Evolutionary conservation across 2,888 invertebrate genomes (phyloP).

Genomic region (Rutpela maculata): DNA sequence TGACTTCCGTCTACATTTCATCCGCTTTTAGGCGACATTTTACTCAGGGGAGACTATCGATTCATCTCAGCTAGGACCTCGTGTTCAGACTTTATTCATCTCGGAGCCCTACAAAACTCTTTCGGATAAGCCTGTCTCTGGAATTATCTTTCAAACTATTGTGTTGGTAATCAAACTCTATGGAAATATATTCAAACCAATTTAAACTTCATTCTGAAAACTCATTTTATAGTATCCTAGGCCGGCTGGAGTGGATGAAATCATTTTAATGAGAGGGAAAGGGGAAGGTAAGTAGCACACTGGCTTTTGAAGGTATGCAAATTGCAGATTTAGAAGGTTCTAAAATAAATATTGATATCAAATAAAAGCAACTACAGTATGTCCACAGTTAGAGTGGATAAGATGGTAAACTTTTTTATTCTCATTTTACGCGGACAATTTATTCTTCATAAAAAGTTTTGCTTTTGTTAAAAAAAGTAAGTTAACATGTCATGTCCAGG

Average conservation of each 20-base stretch:
- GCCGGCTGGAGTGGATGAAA: background rate
- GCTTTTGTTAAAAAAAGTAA: no score
- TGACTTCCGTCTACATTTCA: background rate
- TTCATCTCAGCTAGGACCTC: slow-evolving; percentile 1
- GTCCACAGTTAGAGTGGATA: no score
- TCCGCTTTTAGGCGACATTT: background rate
- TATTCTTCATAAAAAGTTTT: no score
- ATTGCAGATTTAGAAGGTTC: no score
- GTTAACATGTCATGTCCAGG: no score
- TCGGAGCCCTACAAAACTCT: background rate
- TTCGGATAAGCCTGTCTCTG: background rate
- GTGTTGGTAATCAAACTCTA: slow-evolving; percentile 3
- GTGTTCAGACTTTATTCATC: slow-evolving; percentile 3
- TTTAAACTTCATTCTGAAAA: slow-evolving; percentile 1
- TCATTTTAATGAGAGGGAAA: background rate
- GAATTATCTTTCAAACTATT: slow-evolving; percentile 2
- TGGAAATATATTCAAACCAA: slow-evolving; percentile 3
- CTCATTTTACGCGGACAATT: no score
- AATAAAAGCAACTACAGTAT: no score
- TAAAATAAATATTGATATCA: no score
- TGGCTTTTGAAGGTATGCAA: background rate
- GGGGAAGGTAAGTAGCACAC: background rate
- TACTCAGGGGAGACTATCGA: slow-evolving; percentile 1
- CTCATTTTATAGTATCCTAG: slow-evolving; percentile 1
- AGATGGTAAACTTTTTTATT: no score